A percentile compares a stretch with the other conserved stretches of the same genome.
Conservation (phyloP, 2,888 invertebrate genomes). For the Nymphalis urticae region DNA sequence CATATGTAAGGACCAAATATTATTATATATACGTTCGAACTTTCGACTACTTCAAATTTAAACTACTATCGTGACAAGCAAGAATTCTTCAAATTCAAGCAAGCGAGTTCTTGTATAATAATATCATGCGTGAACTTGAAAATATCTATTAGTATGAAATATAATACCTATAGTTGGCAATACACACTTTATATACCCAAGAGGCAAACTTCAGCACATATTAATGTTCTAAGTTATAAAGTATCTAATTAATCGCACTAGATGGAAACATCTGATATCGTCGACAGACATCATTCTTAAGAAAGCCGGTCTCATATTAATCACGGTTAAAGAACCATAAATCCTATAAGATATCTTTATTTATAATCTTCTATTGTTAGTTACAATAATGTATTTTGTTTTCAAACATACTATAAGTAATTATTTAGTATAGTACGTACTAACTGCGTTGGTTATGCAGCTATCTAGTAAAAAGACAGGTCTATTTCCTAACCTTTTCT, state of each 20-base stretch:
- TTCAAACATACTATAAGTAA: not conserved
- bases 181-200: not conserved
- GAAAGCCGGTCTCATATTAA: not conserved
- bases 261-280: conserved; percentile 20
- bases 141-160: not conserved
- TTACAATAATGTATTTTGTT: not conserved
- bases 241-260: conserved; percentile 19
- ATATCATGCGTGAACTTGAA: too few relatives aligned
- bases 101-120: too few relatives aligned
- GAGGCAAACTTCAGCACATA: not conserved
- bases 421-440: not conserved
- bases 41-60: too few relatives aligned
- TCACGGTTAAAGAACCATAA: not conserved
- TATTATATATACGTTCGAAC: too few relatives aligned
- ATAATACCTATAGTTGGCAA: too few relatives aligned
- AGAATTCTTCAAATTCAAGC: too few relatives aligned
- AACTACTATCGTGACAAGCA: too few relatives aligned
- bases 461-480: too few relatives aligned
- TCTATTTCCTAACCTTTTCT: too few relatives aligned
- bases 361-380: conserved; percentile 4
- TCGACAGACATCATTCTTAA: conserved; percentile 16
- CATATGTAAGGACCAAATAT: too few relatives aligned
- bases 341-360: conserved; percentile 5
- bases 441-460: not conserved
- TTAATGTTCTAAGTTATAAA: not conserved